Base-by-base conservation (phyloP, 2,888 invertebrate genomes). In the Brenthis ino region DNA sequence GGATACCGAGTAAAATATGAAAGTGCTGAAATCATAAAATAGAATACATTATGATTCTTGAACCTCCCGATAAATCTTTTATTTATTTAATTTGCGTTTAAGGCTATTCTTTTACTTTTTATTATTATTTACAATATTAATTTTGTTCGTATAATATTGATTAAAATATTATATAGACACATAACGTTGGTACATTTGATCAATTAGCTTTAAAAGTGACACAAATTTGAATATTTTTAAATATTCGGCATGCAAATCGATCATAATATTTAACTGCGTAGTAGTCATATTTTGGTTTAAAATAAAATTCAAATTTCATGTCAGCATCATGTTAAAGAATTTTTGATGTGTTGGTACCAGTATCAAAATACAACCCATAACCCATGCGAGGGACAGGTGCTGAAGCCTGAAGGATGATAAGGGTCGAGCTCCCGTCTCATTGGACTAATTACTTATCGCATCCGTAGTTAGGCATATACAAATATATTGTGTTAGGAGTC, bases 281-380 rank as follows among this genome's bases (percentile, higher is more conserved):
- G 8, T 11, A 43, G 37, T 11, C 37, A 8, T 43, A 3, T 57
- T 67, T 57, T 64, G 56, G 65, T 67, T 71, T 69, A 55, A 66
- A 61, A 68, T 55, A 65, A 68, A 68, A 68, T 16, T 53, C 50
- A 47, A 57, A 64, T 50, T 64, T 48, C 67, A 48, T 67, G 68
- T 74, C 68, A 70, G 65, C 55, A 61, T 69, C 71, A 68, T 65
- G 72, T 82, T 81, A 76, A 78, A 81, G 81, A 81, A 81, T 74
- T 81, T 82, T 82, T 82, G 85, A 85, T 78, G 82, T 79, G 81
- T 80, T 65, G 72, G 72, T 72, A 64, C 69, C 70, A 76, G 80
- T 76, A 78, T 79, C 77, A 72, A 67, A 74, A 72, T 57, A 69
- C 37, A 73, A 70, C 71, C 71, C 72, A 71, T 64, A 73, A 70